These are phyloP conservation scores for Cantharis flavilabris DNA, from an alignment of 2,888 invertebrate genomes.

Conservation along the genomic window DNA sequence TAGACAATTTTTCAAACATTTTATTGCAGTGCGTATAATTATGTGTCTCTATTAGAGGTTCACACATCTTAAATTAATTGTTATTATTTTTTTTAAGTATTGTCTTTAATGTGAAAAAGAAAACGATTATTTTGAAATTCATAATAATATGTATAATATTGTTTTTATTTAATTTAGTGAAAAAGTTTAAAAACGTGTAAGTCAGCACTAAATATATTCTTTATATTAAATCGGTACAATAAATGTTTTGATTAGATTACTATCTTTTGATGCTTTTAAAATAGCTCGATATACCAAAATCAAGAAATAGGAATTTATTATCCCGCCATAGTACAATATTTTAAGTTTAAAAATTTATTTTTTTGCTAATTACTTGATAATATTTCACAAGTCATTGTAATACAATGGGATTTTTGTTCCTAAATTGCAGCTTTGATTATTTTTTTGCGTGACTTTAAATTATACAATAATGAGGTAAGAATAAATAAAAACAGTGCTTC, in stretches of 20 bases:
- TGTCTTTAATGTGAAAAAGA: not conserved
- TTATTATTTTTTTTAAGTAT: not conserved
- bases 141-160: not conserved
- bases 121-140: not conserved
- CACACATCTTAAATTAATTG: not conserved
- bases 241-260: conserved; percentile 23
- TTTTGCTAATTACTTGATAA: not conserved
- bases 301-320: too few relatives aligned
- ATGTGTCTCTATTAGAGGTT: not conserved
- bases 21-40: not conserved
- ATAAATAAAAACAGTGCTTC: too few relatives aligned
- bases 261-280: not conserved
- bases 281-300: not conserved
- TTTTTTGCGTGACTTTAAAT: not conserved
- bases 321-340: too few relatives aligned
- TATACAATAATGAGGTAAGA: not conserved
- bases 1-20: conserved; percentile 24
- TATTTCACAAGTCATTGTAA: not conserved
- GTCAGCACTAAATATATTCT: conserved; percentile 26
- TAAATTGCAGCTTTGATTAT: not conserved
- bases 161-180: not conserved
- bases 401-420: not conserved
- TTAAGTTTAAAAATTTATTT: too few relatives aligned
- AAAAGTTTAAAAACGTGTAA: conserved; percentile 5
- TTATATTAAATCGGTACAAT: conserved; percentile 21